A percentile compares a stretch with the other conserved stretches of the same genome.
These are phyloP conservation scores for Epizoanthus stellaris DNA, from an alignment of 92 coral and sea anemone species.

Conservation along the genomic window DNA sequence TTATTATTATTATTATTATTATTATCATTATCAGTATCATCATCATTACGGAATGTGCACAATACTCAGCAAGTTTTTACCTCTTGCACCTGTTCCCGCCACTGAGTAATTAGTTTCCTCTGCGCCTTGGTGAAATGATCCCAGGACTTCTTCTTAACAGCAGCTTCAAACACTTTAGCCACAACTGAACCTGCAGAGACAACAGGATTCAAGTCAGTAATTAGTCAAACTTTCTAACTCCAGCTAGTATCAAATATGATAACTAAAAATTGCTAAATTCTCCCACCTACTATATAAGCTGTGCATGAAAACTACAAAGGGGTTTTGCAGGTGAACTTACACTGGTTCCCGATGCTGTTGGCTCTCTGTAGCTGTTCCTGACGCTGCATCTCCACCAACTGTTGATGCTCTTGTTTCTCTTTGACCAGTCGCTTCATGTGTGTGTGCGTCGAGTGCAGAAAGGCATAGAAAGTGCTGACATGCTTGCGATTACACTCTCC, in stretches of 20 bases:
- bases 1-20: too few relatives aligned
- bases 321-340: slow-evolving; percentile 56
- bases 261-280: too few relatives aligned
- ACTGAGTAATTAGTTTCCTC: slow-evolving; percentile 73
- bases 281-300: too few relatives aligned
- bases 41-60: background rate
- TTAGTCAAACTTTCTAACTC: too few relatives aligned
- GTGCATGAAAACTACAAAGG: background rate
- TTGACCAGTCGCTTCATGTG: slow-evolving; percentile 72
- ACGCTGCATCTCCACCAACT: slow-evolving; percentile 75
- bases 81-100: slow-evolving; percentile 75
- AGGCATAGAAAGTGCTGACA: slow-evolving; percentile 70
- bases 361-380: slow-evolving; percentile 64
- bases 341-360: slow-evolving; percentile 69
- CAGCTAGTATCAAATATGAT: background rate
- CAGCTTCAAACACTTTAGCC: slow-evolving; percentile 83
- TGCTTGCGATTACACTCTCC: slow-evolving; percentile 82
- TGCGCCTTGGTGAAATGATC: slow-evolving; percentile 90
- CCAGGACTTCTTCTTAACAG: slow-evolving; percentile 86
- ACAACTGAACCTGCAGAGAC: slow-evolving; percentile 63
- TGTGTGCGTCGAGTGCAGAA: slow-evolving; percentile 69
- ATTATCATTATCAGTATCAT: too few relatives aligned
- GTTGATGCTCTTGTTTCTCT: slow-evolving; percentile 84
- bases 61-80: slow-evolving; percentile 26
- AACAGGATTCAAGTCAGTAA: background rate